A percentile compares a stretch with the other conserved stretches of the same genome.
Conservation (phyloP, 64 coral and sea anemone species). For the Anthopleura sola region DNA sequence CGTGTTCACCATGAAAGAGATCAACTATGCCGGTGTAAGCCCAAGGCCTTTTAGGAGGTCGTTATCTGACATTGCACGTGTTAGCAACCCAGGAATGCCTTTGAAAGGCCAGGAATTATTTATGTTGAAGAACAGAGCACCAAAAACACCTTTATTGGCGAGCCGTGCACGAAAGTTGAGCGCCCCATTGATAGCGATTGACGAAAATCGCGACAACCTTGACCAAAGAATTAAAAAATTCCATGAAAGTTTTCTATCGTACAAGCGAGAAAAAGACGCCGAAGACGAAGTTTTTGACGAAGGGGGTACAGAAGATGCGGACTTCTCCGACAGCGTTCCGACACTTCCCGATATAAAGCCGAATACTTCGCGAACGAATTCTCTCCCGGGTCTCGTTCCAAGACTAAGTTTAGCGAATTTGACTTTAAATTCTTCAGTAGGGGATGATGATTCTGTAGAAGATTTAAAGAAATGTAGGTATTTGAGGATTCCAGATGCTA, state of each 20-base stretch:
- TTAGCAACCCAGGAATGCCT: background rate
- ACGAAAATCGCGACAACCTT: background rate
- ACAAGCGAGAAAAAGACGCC: background rate
- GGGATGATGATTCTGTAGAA: background rate
- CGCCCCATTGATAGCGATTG: background rate
- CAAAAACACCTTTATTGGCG: background rate
- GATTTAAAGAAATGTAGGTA: background rate
- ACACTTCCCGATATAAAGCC: conserved; percentile 7
- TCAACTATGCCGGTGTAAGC: background rate
- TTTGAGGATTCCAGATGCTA: background rate
- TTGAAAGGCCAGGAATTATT: background rate
- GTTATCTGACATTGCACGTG: background rate
- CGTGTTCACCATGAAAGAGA: background rate
- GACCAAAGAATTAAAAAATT: background rate
- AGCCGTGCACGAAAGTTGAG: background rate
- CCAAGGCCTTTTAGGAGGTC: background rate
- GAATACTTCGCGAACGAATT: background rate
- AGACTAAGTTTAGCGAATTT: background rate
- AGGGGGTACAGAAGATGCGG: background rate
- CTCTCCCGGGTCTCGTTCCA: background rate
- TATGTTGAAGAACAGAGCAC: background rate
- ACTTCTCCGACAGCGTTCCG: background rate
- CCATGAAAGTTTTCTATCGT: background rate
- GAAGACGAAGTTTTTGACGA: background rate
- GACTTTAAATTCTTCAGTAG: background rate